Conservation (phyloP, 2,113 vertebrate species). For the Bufo bufo region DNA sequence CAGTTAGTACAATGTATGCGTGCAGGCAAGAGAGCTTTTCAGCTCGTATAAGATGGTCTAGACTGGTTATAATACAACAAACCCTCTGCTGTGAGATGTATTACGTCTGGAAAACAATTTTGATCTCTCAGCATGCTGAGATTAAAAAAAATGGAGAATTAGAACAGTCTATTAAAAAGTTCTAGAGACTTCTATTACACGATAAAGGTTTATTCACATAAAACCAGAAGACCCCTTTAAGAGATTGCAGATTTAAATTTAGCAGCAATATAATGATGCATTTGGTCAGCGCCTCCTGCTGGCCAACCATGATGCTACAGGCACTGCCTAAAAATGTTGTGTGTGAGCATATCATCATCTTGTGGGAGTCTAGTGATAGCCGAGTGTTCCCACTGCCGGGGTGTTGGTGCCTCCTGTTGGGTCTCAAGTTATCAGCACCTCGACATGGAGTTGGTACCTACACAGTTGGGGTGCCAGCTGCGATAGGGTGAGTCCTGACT, state of each 20-base stretch:
- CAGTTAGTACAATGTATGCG: background rate
- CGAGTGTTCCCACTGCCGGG: background rate
- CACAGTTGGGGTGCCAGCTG: background rate
- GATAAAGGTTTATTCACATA: background rate
- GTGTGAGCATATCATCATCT: background rate
- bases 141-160: no score
- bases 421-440: no score
- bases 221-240: background rate
- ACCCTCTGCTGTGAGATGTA: background rate
- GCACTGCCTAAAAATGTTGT: background rate
- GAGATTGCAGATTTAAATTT: background rate
- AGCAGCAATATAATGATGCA: slow-evolving; percentile 47
- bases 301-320: background rate
- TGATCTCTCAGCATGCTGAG: no score
- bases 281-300: background rate
- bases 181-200: background rate
- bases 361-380: background rate
- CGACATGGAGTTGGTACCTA: background rate
- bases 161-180: no score
- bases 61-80: background rate
- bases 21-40: background rate
- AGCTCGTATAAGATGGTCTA: background rate
- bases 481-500: background rate
- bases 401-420: background rate
- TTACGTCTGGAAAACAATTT: background rate